Evolutionary conservation across 2,113 vertebrate species (phyloP).

Genomic region (Equus przewalskii): DNA sequence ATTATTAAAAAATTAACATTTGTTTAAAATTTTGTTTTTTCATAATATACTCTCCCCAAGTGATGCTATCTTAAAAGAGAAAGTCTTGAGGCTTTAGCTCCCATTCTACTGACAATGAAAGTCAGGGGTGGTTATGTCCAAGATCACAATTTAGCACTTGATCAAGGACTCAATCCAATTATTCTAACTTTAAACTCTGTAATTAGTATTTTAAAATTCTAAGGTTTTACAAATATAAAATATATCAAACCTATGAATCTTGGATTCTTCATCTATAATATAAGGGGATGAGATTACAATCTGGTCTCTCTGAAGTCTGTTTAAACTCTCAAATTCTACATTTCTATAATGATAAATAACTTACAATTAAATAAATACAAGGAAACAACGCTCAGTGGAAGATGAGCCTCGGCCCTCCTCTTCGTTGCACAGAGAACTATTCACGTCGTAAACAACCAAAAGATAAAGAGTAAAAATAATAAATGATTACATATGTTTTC

Average conservation of each 20-base stretch:
- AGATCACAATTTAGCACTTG: background rate
- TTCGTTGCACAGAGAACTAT: background rate
- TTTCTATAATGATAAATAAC: constrained; percentile 14
- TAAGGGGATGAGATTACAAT: background rate
- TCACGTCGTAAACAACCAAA: background rate
- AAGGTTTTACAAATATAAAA: constrained; percentile 42
- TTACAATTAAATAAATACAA: background rate
- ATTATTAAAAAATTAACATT: background rate
- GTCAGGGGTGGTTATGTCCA: background rate
- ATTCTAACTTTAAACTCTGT: background rate
- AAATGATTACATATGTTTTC: constrained; percentile 63
- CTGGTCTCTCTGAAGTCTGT: background rate
- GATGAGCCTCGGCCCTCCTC: too few species aligned
- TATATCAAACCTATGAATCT: background rate
- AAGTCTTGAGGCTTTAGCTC: background rate
- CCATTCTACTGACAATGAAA: background rate
- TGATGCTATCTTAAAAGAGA: background rate
- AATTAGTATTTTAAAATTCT: background rate
- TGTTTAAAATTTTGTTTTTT: background rate
- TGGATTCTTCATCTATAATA: background rate
- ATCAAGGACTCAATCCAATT: background rate
- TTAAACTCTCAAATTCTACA: background rate
- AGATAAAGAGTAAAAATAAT: background rate
- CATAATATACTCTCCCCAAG: background rate
- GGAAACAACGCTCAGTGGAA: background rate